Percentiles rank a stretch among this genome's conserved stretches.
phyloP scores from a whole-genome alignment of 2,113 vertebrate genomes.

The Manacus vitellinus region DNA sequence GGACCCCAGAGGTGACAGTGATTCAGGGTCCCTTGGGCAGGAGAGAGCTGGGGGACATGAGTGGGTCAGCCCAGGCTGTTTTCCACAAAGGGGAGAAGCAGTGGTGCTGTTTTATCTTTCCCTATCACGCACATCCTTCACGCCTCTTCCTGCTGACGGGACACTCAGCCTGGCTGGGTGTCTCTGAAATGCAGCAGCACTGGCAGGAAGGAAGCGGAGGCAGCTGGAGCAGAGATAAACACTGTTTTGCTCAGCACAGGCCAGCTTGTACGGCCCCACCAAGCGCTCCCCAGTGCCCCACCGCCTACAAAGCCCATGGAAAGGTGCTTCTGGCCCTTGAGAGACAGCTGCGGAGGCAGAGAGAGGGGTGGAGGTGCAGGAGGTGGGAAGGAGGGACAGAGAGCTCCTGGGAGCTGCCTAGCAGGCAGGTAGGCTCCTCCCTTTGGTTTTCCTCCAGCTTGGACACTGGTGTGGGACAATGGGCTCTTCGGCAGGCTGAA shows the following conservation, averaged over 20 bases:
- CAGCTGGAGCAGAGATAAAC: conserved; percentile 53
- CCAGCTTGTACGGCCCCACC: neutral
- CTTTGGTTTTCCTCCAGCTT: conserved; percentile 39
- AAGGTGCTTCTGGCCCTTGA: neutral
- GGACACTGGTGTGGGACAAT: neutral
- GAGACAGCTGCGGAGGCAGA: neutral
- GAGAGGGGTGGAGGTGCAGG: neutral
- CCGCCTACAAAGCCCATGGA: neutral
- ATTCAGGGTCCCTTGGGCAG: neutral
- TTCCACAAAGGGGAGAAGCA: neutral
- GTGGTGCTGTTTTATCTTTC: neutral
- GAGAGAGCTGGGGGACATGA: accelerated
- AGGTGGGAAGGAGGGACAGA: neutral
- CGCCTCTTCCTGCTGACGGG: conserved; percentile 2
- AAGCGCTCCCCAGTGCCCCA: accelerated
- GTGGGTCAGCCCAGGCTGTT: neutral
- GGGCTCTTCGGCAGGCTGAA: neutral
- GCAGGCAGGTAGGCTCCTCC: neutral
- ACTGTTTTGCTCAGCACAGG: neutral
- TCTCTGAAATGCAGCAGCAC: neutral
- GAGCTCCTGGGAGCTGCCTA: neutral
- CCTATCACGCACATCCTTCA: neutral
- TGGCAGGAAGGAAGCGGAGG: conserved; percentile 41
- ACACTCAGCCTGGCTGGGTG: neutral
- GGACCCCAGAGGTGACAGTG: neutral